Base-by-base conservation (phyloP, 2,888 invertebrate genomes). In the Chymomyza procnemis region DNA sequence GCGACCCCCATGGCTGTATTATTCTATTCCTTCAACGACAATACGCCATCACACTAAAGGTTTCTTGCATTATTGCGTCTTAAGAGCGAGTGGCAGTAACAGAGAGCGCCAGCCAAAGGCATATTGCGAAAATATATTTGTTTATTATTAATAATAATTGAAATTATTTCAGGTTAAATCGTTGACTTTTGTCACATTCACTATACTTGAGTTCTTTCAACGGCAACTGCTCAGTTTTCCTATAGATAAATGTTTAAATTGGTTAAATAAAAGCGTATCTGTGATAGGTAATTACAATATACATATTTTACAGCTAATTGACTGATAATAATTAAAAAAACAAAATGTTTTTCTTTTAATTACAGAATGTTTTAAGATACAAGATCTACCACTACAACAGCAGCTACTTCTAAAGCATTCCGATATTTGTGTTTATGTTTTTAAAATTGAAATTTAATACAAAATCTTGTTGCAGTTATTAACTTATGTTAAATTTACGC, bases 211-310 rank as follows among this genome's bases (percentile, higher is more conserved):
- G 71, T 74, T 74, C 3, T 75, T 88, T 21, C 88, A 90, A 22
- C 73, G 86, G 46, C 79, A 79, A 61, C 75, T 91, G 16, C 75
- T 91, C 30, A 80, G 81, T 66, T 87, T 90, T 70, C 90, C 90
- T 1, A 73, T 91, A 3, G 80, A 88, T 70, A 79, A 78, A 26
- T 76, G 87, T 47, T 50, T 89, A 0, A 87, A 85, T 61, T 90
- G 89, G 88, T 60, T 88, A n/a, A 75, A 73, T 18, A 88, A 88
- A 4, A 71, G 76, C 50, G 88, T 87, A 56, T 78, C 81, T 69
- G 88, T 90, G 71, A 88, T 88, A 9, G 89, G 90, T 89, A 81
- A 73, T 26, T 26, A 26, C 26, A 26, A 26, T 6, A 26, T 26
- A 26, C n/a, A n/a, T 6, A 6, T 26, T 26, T 26, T 26, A 26